These are phyloP conservation scores for Sphaerodactylus townsendi DNA, from an alignment of 2,113 vertebrate species.

Conservation along the genomic window DNA sequence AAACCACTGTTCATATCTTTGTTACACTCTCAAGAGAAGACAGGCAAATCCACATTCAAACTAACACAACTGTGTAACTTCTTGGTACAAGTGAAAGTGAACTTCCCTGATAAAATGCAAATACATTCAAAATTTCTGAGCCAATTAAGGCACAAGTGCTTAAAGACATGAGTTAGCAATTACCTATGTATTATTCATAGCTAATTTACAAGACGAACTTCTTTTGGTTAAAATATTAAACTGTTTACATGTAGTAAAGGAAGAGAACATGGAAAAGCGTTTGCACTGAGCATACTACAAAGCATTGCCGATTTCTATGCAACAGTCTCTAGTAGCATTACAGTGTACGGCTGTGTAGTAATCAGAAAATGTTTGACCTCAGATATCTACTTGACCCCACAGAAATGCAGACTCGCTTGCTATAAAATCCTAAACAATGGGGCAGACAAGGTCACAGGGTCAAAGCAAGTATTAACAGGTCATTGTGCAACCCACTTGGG, in stretches of 20 bases:
- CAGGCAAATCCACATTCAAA: not conserved
- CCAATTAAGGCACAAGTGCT: slow-evolving; percentile 83
- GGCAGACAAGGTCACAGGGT: slow-evolving; percentile 98
- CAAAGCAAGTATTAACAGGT: slow-evolving; percentile 98
- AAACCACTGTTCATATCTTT: not conserved
- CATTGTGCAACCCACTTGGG: slow-evolving; percentile 98
- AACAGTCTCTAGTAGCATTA: slow-evolving; percentile 61
- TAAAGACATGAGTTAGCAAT: slow-evolving; percentile 79
- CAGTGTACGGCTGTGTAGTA: slow-evolving; percentile 65
- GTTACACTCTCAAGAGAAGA: slow-evolving; percentile 3
- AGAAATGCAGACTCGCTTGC: slow-evolving; percentile 82
- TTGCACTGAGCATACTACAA: slow-evolving; percentile 53
- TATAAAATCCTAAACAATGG: slow-evolving; percentile 95
- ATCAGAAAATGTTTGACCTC: slow-evolving; percentile 85
- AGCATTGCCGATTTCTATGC: slow-evolving; percentile 64
- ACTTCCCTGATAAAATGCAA: slow-evolving; percentile 75
- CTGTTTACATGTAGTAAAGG: slow-evolving; percentile 79
- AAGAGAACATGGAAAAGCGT: slow-evolving; percentile 71
- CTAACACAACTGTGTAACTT: slow-evolving; percentile 35
- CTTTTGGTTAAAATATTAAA: slow-evolving; percentile 84
- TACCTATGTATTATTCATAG: slow-evolving; percentile 84
- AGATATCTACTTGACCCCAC: slow-evolving; percentile 91
- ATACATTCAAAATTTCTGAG: slow-evolving; percentile 72
- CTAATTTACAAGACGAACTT: slow-evolving; percentile 83
- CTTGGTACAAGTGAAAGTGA: slow-evolving; percentile 66